Evolutionary conservation across 2,888 invertebrate genomes (phyloP).

Genomic region (Dichetophora obliterata): DNA sequence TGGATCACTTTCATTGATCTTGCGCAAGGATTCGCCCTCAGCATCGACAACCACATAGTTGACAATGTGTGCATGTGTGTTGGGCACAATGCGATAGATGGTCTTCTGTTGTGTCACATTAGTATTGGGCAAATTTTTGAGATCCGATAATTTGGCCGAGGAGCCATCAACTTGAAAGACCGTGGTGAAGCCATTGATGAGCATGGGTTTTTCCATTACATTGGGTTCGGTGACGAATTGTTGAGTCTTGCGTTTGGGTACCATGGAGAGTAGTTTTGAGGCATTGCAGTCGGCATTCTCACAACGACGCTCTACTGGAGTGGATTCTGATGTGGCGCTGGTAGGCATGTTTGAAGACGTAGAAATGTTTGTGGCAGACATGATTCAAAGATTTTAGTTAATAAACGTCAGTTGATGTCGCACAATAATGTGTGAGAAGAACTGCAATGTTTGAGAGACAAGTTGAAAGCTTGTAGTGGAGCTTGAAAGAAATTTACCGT

Average conservation of each 20-base stretch:
- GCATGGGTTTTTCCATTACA: slow-evolving; percentile 60
- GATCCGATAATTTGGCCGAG: slow-evolving; percentile 58
- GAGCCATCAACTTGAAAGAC: slow-evolving; percentile 65
- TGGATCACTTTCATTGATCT: slow-evolving; percentile 62
- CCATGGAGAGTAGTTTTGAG: slow-evolving; percentile 58
- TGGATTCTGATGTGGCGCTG: not conserved
- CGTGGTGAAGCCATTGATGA: slow-evolving; percentile 66
- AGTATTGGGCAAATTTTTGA: slow-evolving; percentile 51
- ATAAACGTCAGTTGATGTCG: not conserved
- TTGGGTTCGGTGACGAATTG: slow-evolving; percentile 62
- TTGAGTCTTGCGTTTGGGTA: slow-evolving; percentile 60
- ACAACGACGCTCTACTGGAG: slow-evolving; percentile 52
- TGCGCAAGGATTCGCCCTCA: slow-evolving; percentile 61
- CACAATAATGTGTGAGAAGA: not conserved
- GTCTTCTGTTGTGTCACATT: slow-evolving; percentile 46
- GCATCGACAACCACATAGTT: slow-evolving; percentile 66
- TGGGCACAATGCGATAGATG: slow-evolving; percentile 66
- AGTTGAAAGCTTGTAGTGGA: not conserved
- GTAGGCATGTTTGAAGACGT: not conserved
- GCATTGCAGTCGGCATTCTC: slow-evolving; percentile 57
- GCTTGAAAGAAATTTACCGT: not conserved
- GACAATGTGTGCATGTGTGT: slow-evolving; percentile 67
- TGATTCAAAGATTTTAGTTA: not conserved
- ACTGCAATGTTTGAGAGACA: not conserved
- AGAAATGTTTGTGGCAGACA: not conserved